These are phyloP conservation scores for Toxotes chatareus DNA, from an alignment of 2,113 vertebrate genomes.

Conservation along the genomic window DNA sequence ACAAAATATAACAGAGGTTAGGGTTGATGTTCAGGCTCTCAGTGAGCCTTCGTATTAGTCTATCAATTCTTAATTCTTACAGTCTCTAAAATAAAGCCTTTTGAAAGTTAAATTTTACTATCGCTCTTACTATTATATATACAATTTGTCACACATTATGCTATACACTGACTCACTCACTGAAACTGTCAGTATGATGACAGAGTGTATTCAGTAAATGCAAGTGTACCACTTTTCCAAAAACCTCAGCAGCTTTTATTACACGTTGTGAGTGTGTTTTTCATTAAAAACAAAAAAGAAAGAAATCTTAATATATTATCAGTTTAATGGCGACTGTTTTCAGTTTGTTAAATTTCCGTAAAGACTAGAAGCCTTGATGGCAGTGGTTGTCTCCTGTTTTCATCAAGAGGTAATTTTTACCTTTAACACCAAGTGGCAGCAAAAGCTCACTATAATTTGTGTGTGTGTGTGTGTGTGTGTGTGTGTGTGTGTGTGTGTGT, in stretches of 20 bases:
- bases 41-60: not conserved
- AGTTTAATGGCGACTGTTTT: not conserved
- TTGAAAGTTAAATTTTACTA: not conserved
- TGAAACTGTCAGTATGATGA: not conserved
- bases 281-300: too few species aligned
- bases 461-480: constrained; percentile 28
- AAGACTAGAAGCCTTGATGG: not conserved
- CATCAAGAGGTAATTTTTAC: constrained; percentile 36
- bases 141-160: not conserved
- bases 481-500: constrained; percentile 25
- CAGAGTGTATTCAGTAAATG: too few species aligned
- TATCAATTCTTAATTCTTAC: not conserved
- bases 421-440: constrained; percentile 73
- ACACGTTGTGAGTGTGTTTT: too few species aligned
- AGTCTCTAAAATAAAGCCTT: not conserved
- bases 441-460: constrained; percentile 51
- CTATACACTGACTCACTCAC: not conserved
- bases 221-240: too few species aligned
- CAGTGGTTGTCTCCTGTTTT: not conserved
- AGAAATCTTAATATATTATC: not conserved
- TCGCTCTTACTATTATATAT: not conserved
- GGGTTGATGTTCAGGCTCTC: not conserved
- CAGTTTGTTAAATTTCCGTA: not conserved
- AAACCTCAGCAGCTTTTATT: not conserved
- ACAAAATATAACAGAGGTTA: not conserved